Evolutionary conservation across 2,888 invertebrate species (phyloP).

Genomic region (Pollenia griseotomentosa): DNA sequence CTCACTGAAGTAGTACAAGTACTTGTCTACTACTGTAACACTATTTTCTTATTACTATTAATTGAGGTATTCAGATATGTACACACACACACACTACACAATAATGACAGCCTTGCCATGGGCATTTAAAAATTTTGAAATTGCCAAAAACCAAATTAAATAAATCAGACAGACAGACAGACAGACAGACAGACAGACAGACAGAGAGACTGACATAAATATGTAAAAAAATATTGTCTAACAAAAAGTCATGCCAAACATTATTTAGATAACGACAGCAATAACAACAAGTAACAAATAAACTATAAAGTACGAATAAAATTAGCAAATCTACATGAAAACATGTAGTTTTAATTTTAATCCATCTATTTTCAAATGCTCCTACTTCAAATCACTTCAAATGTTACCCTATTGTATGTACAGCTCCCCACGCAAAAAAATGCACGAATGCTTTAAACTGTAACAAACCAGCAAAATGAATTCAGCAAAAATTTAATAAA

Average conservation of each 20-base stretch:
- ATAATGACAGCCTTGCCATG: conserved; percentile 50
- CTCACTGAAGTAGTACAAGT: conserved; percentile 33
- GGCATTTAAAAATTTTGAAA: conserved; percentile 32
- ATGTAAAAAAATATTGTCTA: conserved; percentile 23
- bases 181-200: not conserved
- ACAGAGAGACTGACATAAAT: not conserved
- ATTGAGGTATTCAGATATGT: conserved; percentile 36
- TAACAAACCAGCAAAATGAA: conserved; percentile 27
- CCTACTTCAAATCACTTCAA: conserved; percentile 16
- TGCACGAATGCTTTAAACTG: conserved; percentile 36
- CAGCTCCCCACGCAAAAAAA: conserved; percentile 34
- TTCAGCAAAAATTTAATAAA: conserved; percentile 6
- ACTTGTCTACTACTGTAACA: conserved; percentile 17
- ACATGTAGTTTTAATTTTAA: conserved; percentile 52
- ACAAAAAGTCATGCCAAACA: conserved; percentile 52
- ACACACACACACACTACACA: not conserved
- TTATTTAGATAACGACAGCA: conserved; percentile 39
- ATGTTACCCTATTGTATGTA: conserved; percentile 21
- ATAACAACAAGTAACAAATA: conserved; percentile 7
- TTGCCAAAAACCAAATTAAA: conserved; percentile 35
- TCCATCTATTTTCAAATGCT: conserved; percentile 14
- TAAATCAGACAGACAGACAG: not conserved
- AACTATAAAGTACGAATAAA: conserved; percentile 23
- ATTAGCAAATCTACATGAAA: conserved; percentile 41
- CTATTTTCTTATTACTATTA: conserved; percentile 15